Percentiles rank a stretch among this genome's conserved stretches.
phyloP scores from a whole-genome alignment of 2,888 invertebrate species.

The Mongoloraphidia duomilia region DNA sequence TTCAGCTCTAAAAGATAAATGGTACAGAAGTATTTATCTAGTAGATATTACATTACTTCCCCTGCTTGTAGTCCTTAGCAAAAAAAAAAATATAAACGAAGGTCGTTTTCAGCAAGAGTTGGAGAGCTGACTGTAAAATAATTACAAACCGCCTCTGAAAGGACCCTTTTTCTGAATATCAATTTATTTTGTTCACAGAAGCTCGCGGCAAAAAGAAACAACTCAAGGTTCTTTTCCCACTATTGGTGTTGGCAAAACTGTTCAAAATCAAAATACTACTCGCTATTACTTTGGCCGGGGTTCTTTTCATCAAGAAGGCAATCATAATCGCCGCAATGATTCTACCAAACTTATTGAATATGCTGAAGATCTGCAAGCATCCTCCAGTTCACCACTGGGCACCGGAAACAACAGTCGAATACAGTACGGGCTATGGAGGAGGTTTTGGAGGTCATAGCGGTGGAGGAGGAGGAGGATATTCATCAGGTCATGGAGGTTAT shows the following conservation, averaged over 20 bases:
- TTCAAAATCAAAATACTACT: conserved; percentile 42
- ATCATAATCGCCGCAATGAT: conserved; percentile 43
- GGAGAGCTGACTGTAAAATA: too few relatives aligned
- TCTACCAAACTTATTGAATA: conserved; percentile 43
- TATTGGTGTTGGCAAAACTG: conserved; percentile 36
- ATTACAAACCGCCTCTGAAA: too few relatives aligned
- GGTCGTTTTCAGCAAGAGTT: too few relatives aligned
- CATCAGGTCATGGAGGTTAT: neutral
- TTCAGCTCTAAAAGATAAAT: too few relatives aligned
- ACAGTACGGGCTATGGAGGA: conserved; percentile 18
- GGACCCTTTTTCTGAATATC: neutral
- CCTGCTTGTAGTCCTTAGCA: too few relatives aligned
- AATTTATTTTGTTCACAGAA: conserved; percentile 8
- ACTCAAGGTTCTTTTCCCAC: conserved; percentile 33
- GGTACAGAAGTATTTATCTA: too few relatives aligned
- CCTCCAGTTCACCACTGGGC: conserved; percentile 13
- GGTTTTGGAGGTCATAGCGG: conserved; percentile 8
- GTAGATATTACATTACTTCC: too few relatives aligned
- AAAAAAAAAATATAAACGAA: too few relatives aligned
- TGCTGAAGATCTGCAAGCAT: conserved; percentile 39
- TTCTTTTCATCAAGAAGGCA: conserved; percentile 51
- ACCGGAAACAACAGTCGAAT: conserved; percentile 19
- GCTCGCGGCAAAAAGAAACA: conserved; percentile 39
- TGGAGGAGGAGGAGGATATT: conserved; percentile 10
- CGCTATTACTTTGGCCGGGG: conserved; percentile 43